Evolutionary conservation across 2,888 invertebrate species (phyloP).

Genomic region (Drosophila buzzatii): DNA sequence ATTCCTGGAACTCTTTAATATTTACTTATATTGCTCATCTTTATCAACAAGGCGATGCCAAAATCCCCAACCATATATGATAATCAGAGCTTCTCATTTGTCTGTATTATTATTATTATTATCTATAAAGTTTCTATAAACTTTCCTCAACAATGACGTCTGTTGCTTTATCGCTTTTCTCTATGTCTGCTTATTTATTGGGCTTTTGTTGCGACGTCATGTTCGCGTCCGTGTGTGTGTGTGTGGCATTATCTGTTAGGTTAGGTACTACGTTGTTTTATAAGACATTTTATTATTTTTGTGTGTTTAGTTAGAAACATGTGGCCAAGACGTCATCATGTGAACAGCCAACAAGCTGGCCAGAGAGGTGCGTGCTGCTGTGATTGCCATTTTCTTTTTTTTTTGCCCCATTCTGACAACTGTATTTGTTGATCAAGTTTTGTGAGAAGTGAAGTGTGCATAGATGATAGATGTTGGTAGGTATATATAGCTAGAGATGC

Average conservation of each 20-base stretch:
- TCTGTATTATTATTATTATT: slow-evolving; percentile 19
- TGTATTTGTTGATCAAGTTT: slow-evolving; percentile 2
- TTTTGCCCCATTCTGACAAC: background rate
- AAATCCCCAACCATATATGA: slow-evolving; percentile 2
- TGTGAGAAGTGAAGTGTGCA: slow-evolving; percentile 5
- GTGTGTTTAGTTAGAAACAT: slow-evolving; percentile 18
- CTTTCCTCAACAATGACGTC: slow-evolving; percentile 58
- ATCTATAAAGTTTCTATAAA: slow-evolving; percentile 32
- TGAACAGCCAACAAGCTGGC: background rate
- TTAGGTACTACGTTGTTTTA: slow-evolving; percentile 2
- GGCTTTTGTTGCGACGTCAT: slow-evolving; percentile 55
- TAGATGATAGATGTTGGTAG: background rate
- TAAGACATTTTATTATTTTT: slow-evolving; percentile 13
- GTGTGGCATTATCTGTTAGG: slow-evolving; percentile 21
- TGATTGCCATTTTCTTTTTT: background rate
- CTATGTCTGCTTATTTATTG: slow-evolving; percentile 43
- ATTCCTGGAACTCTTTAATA: background rate
- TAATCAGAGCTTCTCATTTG: slow-evolving; percentile 9
- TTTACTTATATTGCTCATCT: slow-evolving; percentile 8
- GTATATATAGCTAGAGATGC: background rate
- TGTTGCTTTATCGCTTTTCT: slow-evolving; percentile 33
- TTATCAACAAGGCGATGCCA: background rate
- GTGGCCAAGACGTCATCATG: slow-evolving; percentile 39
- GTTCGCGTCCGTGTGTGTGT: background rate
- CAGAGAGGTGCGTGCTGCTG: slow-evolving; percentile 20